These are phyloP conservation scores for Chymomyza caudatula DNA, from an alignment of 2,888 invertebrate species.

Conservation along the genomic window DNA sequence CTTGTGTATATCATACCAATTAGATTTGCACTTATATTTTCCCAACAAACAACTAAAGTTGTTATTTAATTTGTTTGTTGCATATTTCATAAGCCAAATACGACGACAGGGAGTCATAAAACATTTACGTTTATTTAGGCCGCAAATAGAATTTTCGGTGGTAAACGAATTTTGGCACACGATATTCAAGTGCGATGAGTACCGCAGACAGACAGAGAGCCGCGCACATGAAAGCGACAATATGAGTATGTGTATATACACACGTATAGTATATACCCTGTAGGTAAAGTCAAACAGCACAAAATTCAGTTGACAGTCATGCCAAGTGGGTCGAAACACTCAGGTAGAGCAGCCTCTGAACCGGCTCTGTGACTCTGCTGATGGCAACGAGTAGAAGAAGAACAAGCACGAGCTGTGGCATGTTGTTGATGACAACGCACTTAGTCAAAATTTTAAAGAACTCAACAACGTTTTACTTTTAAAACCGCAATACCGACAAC, in stretches of 20 bases:
- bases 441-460: slow-evolving; percentile 67
- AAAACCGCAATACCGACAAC: slow-evolving; percentile 25
- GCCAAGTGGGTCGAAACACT: background rate
- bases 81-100: slow-evolving; percentile 40
- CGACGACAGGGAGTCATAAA: slow-evolving; percentile 24
- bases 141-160: slow-evolving; percentile 36
- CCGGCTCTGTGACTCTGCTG: slow-evolving; percentile 17
- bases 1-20: background rate
- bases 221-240: background rate
- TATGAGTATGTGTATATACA: slow-evolving; percentile 4
- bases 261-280: background rate
- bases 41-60: background rate
- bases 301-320: slow-evolving; percentile 28
- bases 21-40: background rate
- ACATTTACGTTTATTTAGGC: slow-evolving; percentile 27
- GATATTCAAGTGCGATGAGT: slow-evolving; percentile 39
- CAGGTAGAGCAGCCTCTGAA: background rate
- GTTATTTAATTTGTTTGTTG: slow-evolving; percentile 8
- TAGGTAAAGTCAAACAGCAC: background rate
- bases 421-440: slow-evolving; percentile 57
- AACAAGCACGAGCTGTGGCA: slow-evolving; percentile 3
- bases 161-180: slow-evolving; percentile 22
- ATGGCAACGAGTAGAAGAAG: slow-evolving; percentile 15
- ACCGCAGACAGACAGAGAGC: slow-evolving; percentile 18
- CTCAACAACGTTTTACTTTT: slow-evolving; percentile 66